Conservation (phyloP, 2,113 vertebrate species). For the Strix aluco region DNA sequence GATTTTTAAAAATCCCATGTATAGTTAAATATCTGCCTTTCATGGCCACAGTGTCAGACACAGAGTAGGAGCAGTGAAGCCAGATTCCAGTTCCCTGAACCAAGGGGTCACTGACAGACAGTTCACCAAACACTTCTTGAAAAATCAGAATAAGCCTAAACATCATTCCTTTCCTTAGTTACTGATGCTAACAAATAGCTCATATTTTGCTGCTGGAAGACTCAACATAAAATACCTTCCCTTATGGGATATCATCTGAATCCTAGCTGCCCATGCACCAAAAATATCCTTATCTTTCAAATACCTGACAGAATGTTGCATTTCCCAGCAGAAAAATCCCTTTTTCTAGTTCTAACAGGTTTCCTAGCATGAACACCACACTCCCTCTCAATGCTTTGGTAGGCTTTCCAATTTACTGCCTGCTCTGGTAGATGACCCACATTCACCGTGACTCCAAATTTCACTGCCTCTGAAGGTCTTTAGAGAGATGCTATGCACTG, state of each 20-base stretch:
- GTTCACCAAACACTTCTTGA: background rate
- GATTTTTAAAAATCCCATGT: background rate
- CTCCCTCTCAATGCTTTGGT: background rate
- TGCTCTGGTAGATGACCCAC: background rate
- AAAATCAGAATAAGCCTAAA: background rate
- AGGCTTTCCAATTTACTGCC: background rate
- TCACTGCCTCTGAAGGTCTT: background rate
- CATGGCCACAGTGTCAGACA: background rate
- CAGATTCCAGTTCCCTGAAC: background rate
- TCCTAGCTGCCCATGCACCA: background rate
- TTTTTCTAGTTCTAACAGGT: background rate
- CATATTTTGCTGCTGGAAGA: background rate
- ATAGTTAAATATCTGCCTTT: constrained; percentile 28
- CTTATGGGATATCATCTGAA: background rate
- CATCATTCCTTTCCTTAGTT: background rate
- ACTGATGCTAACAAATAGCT: background rate
- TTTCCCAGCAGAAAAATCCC: background rate
- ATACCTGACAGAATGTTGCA: background rate
- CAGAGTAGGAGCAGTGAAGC: background rate
- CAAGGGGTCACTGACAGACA: background rate
- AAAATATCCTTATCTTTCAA: background rate
- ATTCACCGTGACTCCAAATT: background rate
- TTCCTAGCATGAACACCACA: background rate
- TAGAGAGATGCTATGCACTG: background rate
- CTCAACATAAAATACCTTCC: background rate